Base-by-base conservation (phyloP, 2,113 vertebrate species). In the Mesembrinibis cayennensis region DNA sequence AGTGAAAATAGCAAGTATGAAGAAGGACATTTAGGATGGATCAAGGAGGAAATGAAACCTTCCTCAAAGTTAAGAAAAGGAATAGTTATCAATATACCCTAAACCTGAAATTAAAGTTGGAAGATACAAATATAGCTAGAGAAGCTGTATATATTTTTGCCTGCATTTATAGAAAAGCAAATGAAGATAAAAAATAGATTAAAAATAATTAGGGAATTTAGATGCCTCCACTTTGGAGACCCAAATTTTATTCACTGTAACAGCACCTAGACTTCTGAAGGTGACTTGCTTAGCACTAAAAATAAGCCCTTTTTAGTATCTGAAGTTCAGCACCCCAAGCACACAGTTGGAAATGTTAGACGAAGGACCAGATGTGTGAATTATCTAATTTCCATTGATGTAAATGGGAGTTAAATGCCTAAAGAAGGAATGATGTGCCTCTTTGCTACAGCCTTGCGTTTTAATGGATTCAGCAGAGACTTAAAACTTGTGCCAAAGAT, bases 381-480 rank as follows among this genome's bases (percentile, higher is more conserved):
- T 94, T 91, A 82, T 69, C 70, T 93, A 40, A 95, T 96, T 96
- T 87, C 40, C 82, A 93, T 70, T 82, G 62, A 89, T 93, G 40
- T 56, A 93, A 85, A 95, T 61, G 44, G 40, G 25, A 91, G 70
- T 50, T 82, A 82, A 96, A 72, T 56, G 36, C 44, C 81, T 87
- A 79, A 91, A 90, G 84, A 89, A 85, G 70, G 23, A 84, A 71
- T 29, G 36, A 80, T 79, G 49, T 72, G 9, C 45, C 56, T 89
- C 52, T 91, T 71, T 76, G 29, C 84, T 93, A 65, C 38, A 89
- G 52, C 38, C 32, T 32, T 45, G 25, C 53, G 49, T 72, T 82
- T 87, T 90, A 93, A 96, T 90, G 87, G 78, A 73, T 96, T 91
- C 84, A 94, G 42, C 93, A 96, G 90, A 84, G 63, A 63, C 14